Evolutionary conservation across 1,140 invertebrate genomes (phyloP).

Genomic region (Drosophila paulistorum): DNA sequence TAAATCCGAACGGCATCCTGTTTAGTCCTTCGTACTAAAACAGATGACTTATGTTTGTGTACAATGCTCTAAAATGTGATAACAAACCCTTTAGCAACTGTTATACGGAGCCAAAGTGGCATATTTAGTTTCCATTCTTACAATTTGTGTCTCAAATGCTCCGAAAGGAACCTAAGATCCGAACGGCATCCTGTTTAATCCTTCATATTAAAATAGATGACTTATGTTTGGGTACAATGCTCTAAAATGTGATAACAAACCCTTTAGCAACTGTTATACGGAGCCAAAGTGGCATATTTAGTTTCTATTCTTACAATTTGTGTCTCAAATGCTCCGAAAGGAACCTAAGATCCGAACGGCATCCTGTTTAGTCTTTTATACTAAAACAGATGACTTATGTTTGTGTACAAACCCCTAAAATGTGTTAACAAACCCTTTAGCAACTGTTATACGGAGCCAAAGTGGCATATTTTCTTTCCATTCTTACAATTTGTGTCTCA

Average conservation of each 20-base stretch:
- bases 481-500: slow-evolving; percentile 25
- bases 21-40: too few relatives aligned
- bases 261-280: background rate
- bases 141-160: slow-evolving; percentile 38
- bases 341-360: slow-evolving; percentile 31
- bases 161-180: slow-evolving; percentile 13
- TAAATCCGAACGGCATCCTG: too few relatives aligned
- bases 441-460: slow-evolving; percentile 13
- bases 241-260: slow-evolving; percentile 6
- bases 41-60: slow-evolving; percentile 50
- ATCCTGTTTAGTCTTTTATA: slow-evolving; percentile 44
- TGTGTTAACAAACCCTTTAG: slow-evolving; percentile 3
- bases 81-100: background rate
- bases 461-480: slow-evolving; percentile 29
- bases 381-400: slow-evolving; percentile 51
- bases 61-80: slow-evolving; percentile 14
- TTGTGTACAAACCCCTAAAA: slow-evolving; percentile 28
- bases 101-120: slow-evolving; percentile 33
- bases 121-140: slow-evolving; percentile 9
- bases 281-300: slow-evolving; percentile 53
- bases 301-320: background rate
- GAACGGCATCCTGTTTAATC: slow-evolving; percentile 34
- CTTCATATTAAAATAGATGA: slow-evolving; percentile 28
- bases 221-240: slow-evolving; percentile 24
- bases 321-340: slow-evolving; percentile 44